Conservation (phyloP, 2,113 vertebrate species). For the Morone saxatilis region DNA sequence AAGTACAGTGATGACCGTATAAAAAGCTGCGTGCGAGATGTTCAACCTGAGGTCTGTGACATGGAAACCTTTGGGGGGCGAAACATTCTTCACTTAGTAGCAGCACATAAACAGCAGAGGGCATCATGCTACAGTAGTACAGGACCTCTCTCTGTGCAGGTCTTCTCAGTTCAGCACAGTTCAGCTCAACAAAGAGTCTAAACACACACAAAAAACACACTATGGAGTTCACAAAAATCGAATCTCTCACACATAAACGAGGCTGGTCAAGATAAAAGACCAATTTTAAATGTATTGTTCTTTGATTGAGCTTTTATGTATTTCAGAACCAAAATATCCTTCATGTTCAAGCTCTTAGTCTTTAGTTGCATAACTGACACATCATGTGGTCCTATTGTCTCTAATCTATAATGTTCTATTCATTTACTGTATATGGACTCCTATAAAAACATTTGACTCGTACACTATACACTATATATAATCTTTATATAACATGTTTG, state of each 20-base stretch:
- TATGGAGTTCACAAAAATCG: neutral
- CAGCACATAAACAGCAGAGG: constrained; percentile 57
- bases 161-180: neutral
- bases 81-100: neutral
- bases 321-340: neutral
- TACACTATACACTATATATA: too few relatives aligned
- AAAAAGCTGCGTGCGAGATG: neutral
- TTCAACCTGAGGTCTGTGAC: neutral
- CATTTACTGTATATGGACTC: neutral
- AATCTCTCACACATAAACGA: neutral
- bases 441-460: neutral
- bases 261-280: neutral
- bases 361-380: neutral
- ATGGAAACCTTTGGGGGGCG: neutral
- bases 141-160: neutral
- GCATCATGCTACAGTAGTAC: constrained; percentile 41
- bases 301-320: too few relatives aligned
- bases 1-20: neutral
- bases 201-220: neutral
- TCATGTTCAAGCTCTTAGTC: neutral
- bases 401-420: too few relatives aligned
- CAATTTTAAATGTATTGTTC: too few relatives aligned
- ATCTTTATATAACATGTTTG: too few relatives aligned
- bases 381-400: too few relatives aligned
- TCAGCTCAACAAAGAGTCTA: neutral